Base-by-base conservation (phyloP, 2,113 vertebrate genomes). In the Heliornis fulica region DNA sequence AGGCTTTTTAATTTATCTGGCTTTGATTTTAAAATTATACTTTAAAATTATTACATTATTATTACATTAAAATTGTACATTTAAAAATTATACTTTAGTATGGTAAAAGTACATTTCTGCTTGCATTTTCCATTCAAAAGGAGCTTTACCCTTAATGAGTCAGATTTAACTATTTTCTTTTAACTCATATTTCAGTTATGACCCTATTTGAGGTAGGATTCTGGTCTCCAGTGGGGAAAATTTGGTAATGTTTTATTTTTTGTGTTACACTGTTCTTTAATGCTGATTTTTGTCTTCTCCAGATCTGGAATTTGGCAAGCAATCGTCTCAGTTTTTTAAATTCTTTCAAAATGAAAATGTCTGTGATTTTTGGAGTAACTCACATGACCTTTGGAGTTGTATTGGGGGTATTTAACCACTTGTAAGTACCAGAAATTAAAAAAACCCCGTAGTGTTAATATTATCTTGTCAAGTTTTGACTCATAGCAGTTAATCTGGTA, bases 271-370 rank as follows among this genome's bases (percentile, higher is more conserved):
- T 69, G 15, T 59, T 74, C 18, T 45, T 53, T 60, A 86, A 18
- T 60, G 28, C n/a, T 59, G 70, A 1, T 38, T 76, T 78, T 90
- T 84, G 10, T 86, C 15, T 86, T 84, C 38, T 89, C 69, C 60
- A 98, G 99, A 99, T 99, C 59, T 99, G 99, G 99, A 99, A 99
- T 97, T 97, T 99, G 95, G 99, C 99, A 57, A 97, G 97, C 65
- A 99, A 99, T 87, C 98, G 99, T 7, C 99, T 99, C 82, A 99
- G 98, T 54, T 99, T 99, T 95, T 97, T 99, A 29, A 99, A 99
- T 97, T 99, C 99, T 40, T 99, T 99, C 93, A 99, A 99, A 94
- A 99, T 99, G 99, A 99, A 99, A 97, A 99, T 99, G 99, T 99
- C 99, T 17, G 98, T 99, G 90, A 99, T 99, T 94, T 71, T 99